phyloP scores from a whole-genome alignment of 2,113 vertebrate species.

The Reinhardtius hippoglossoides region DNA sequence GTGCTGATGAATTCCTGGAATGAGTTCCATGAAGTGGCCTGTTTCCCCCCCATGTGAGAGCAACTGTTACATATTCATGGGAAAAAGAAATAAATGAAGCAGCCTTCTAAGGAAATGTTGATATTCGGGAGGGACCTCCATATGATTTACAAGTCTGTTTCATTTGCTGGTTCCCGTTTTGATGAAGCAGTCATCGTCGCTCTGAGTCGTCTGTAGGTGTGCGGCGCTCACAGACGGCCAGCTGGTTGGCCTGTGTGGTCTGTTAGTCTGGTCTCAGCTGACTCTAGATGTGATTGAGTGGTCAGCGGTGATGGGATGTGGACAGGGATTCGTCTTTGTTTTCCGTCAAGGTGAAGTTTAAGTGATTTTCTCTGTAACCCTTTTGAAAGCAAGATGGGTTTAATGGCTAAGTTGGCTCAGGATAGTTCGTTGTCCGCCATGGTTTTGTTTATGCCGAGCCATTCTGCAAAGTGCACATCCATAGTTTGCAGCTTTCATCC shows the following conservation, averaged over 20 bases:
- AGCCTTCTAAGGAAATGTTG: constrained; percentile 71
- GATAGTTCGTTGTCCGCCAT: constrained; percentile 7
- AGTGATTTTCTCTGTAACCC: constrained; percentile 42
- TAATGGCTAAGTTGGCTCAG: constrained; percentile 27
- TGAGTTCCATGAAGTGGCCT: constrained; percentile 71
- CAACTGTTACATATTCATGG: constrained; percentile 76
- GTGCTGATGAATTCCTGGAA: constrained; percentile 76
- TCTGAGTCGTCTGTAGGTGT: constrained; percentile 25
- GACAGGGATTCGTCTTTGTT: constrained; percentile 37
- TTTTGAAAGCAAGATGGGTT: constrained; percentile 12
- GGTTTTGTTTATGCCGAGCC: constrained; percentile 19
- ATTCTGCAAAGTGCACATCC: constrained; percentile 12
- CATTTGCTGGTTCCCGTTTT: constrained; percentile 58
- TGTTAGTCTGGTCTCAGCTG: constrained; percentile 7
- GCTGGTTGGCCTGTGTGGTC: constrained; percentile 20
- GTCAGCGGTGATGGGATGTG: constrained; percentile 27
- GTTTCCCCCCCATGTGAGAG: constrained; percentile 65
- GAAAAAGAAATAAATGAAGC: constrained; percentile 75
- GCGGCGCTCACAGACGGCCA: constrained; percentile 37
- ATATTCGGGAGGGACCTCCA: constrained; percentile 55
- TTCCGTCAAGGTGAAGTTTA: constrained; percentile 3
- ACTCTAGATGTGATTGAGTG: constrained; percentile 19
- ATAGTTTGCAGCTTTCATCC: background rate
- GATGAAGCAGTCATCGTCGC: constrained; percentile 44
- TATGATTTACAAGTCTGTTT: constrained; percentile 69